Evolutionary conservation across 2,113 vertebrate genomes (phyloP).

Genomic region (Indri indri): DNA sequence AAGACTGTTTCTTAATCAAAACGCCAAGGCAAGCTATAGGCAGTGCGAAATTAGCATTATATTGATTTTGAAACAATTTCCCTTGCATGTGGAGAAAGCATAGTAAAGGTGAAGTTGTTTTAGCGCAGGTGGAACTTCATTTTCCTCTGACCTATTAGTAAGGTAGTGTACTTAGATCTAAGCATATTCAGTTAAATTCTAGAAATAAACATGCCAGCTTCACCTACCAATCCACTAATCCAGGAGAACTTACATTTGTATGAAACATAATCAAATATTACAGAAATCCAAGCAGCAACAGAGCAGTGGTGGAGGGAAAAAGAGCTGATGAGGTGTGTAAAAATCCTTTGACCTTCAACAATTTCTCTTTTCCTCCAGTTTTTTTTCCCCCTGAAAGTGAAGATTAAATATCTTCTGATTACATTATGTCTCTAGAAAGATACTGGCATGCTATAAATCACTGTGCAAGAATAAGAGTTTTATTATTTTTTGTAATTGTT

Average conservation of each 20-base stretch:
- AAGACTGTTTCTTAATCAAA: background rate
- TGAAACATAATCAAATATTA: background rate
- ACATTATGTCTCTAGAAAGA: background rate
- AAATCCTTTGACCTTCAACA: background rate
- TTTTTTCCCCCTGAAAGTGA: background rate
- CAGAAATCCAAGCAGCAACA: background rate
- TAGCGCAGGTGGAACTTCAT: background rate
- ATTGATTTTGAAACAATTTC: slow-evolving; percentile 22
- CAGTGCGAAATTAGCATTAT: background rate
- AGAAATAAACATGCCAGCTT: background rate
- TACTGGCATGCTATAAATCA: background rate
- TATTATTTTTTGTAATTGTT: background rate
- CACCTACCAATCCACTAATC: background rate
- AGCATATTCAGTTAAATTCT: background rate
- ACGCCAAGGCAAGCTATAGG: background rate
- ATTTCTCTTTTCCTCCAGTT: background rate
- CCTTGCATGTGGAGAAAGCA: background rate
- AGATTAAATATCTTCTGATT: background rate
- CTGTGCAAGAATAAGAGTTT: background rate
- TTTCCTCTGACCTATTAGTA: background rate
- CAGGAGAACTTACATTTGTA: background rate
- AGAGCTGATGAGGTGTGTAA: background rate
- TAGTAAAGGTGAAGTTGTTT: background rate
- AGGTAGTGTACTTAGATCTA: background rate
- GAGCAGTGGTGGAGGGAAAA: background rate